These are phyloP conservation scores for Catharus bicknelli DNA, from an alignment of 2,113 vertebrate species.

Conservation along the genomic window DNA sequence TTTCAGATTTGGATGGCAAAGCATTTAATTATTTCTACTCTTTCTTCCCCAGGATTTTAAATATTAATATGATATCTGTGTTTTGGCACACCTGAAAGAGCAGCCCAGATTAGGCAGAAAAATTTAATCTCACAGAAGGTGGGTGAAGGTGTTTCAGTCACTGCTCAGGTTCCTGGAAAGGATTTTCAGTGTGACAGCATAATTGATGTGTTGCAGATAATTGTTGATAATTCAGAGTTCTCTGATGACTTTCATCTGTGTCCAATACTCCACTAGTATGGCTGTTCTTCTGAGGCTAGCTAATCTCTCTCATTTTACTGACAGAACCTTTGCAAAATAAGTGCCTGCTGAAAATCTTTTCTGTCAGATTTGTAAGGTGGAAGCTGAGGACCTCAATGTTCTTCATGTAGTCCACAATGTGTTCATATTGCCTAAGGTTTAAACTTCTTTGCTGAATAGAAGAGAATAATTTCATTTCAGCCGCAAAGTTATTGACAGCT, in stretches of 20 bases:
- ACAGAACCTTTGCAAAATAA: not conserved
- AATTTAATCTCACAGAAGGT: not conserved
- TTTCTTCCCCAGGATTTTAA: not conserved
- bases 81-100: not conserved
- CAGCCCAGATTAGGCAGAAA: not conserved
- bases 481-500: not conserved
- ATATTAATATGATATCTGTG: not conserved
- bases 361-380: not conserved
- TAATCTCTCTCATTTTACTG: not conserved
- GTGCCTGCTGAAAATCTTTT: not conserved
- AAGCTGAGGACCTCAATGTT: not conserved
- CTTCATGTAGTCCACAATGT: not conserved
- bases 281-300: not conserved
- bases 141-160: not conserved
- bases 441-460: not conserved
- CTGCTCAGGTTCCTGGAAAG: not conserved
- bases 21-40: not conserved
- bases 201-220: not conserved
- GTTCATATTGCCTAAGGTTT: not conserved
- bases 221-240: not conserved
- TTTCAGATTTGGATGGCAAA: not conserved
- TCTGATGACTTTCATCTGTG: not conserved
- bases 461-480: not conserved
- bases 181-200: constrained; percentile 1
- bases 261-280: not conserved